A percentile compares a stretch with the other conserved stretches of the same genome.
These are phyloP conservation scores for Bellardia pandia DNA, from an alignment of 2,888 invertebrate species.

Conservation along the genomic window DNA sequence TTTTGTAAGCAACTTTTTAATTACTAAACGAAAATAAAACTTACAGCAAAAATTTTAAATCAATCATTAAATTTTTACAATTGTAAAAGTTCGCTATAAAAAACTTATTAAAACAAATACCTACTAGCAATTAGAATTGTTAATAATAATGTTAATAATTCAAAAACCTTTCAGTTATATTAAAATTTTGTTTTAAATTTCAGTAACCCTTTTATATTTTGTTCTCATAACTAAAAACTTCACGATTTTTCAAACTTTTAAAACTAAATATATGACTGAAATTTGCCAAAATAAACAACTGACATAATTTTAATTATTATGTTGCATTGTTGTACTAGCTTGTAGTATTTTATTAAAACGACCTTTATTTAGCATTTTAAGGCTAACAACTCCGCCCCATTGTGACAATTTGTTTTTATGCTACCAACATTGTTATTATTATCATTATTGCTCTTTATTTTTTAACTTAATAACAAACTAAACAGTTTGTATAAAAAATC, in stretches of 20 bases:
- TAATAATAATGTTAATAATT: too few relatives aligned
- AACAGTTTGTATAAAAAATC: not conserved
- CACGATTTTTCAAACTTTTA: too few relatives aligned
- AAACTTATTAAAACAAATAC: not conserved
- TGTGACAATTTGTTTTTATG: slow-evolving; percentile 20
- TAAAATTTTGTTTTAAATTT: too few relatives aligned
- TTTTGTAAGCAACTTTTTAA: not conserved
- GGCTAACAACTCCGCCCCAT: slow-evolving; percentile 16
- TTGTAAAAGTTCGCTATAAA: slow-evolving; percentile 16
- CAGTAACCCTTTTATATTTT: too few relatives aligned
- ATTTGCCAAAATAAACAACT: too few relatives aligned
- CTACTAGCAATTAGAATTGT: not conserved
- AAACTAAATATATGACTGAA: too few relatives aligned
- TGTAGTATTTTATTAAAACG: not conserved
- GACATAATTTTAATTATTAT: slow-evolving; percentile 2
- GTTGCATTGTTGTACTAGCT: not conserved
- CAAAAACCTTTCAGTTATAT: too few relatives aligned
- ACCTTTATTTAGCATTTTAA: slow-evolving; percentile 23
- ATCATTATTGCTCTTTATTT: not conserved
- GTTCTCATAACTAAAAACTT: too few relatives aligned
- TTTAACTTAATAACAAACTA: not conserved
- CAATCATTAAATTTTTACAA: slow-evolving; percentile 12
- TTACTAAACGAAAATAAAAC: not conserved
- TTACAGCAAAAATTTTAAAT: not conserved
- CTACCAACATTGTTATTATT: slow-evolving; percentile 5